phyloP scores from a whole-genome alignment of 1,140 invertebrate genomes.

The Eurytemora carolleeae region DNA sequence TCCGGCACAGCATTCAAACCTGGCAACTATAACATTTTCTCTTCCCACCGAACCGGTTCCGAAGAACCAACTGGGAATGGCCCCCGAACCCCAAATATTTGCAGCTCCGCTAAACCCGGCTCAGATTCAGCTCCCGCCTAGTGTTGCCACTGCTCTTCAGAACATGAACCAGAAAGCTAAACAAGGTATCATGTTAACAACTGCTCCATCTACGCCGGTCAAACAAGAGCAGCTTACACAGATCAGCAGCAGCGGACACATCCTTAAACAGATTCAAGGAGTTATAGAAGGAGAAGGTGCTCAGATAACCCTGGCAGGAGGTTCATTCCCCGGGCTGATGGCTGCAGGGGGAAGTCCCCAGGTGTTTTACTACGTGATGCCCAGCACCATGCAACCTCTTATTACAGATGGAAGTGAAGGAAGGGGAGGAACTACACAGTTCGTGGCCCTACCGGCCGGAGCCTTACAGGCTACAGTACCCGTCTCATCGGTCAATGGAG shows the following conservation, averaged over 20 bases:
- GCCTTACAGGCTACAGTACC: background rate
- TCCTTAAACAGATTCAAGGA: background rate
- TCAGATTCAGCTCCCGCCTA: conserved; percentile 6
- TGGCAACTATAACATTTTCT: background rate
- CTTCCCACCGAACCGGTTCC: conserved; percentile 8
- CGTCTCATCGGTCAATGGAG: background rate
- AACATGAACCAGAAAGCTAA: conserved; percentile 5
- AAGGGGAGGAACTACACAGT: background rate
- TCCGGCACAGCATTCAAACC: background rate
- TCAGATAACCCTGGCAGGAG: background rate
- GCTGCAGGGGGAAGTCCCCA: background rate
- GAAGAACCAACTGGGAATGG: background rate
- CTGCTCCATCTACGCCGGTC: background rate
- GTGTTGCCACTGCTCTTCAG: conserved; percentile 5
- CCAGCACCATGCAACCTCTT: background rate
- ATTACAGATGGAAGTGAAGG: background rate
- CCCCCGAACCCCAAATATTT: background rate
- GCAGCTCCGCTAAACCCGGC: conserved; percentile 7
- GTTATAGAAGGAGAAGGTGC: background rate
- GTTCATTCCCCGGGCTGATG: background rate
- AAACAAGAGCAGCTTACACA: background rate
- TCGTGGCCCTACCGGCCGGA: conserved; percentile 1
- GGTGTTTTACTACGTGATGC: conserved; percentile 10
- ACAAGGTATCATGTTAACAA: background rate
- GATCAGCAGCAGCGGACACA: background rate